A percentile compares a stretch with the other conserved stretches of the same genome.
phyloP scores from a whole-genome alignment of 1,140 invertebrate species.

The Drosophila auraria region DNA sequence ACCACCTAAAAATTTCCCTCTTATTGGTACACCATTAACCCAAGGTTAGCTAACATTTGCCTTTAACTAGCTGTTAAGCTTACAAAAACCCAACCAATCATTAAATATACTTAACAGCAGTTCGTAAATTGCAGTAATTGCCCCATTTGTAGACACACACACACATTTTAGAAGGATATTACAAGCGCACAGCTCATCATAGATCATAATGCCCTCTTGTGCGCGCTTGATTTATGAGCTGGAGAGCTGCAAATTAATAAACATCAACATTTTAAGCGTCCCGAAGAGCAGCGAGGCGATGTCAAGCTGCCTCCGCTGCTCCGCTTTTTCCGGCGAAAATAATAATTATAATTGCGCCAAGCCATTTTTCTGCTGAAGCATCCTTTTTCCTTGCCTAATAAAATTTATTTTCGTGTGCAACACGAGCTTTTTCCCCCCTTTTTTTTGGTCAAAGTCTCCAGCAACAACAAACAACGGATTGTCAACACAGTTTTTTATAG shows the following conservation, averaged over 20 bases:
- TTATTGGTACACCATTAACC: neutral
- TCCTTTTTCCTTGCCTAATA: slow-evolving; percentile 47
- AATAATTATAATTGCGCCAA: slow-evolving; percentile 55
- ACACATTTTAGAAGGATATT: slow-evolving; percentile 29
- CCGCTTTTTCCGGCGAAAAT: slow-evolving; percentile 19
- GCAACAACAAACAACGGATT: slow-evolving; percentile 15
- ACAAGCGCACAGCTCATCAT: slow-evolving; percentile 32
- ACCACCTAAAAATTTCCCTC: neutral
- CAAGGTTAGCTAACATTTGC: neutral
- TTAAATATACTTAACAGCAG: slow-evolving; percentile 9
- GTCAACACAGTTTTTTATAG: slow-evolving; percentile 44
- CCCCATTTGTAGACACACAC: slow-evolving; percentile 38
- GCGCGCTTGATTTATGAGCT: slow-evolving; percentile 63
- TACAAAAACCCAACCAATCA: slow-evolving; percentile 18
- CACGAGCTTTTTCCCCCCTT: slow-evolving; percentile 20
- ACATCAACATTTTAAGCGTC: slow-evolving; percentile 61
- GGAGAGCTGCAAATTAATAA: slow-evolving; percentile 68
- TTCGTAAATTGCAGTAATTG: slow-evolving; percentile 38
- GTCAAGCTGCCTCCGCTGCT: slow-evolving; percentile 24
- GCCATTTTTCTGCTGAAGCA: slow-evolving; percentile 24
- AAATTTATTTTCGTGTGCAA: slow-evolving; percentile 61
- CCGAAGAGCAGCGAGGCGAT: slow-evolving; percentile 21
- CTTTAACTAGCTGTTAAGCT: neutral
- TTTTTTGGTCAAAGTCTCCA: slow-evolving; percentile 23
- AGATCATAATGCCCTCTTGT: slow-evolving; percentile 47